Percentiles rank a stretch among this genome's conserved stretches.
phyloP scores from a whole-genome alignment of 2,113 vertebrate species.

The Cacatua alba region DNA sequence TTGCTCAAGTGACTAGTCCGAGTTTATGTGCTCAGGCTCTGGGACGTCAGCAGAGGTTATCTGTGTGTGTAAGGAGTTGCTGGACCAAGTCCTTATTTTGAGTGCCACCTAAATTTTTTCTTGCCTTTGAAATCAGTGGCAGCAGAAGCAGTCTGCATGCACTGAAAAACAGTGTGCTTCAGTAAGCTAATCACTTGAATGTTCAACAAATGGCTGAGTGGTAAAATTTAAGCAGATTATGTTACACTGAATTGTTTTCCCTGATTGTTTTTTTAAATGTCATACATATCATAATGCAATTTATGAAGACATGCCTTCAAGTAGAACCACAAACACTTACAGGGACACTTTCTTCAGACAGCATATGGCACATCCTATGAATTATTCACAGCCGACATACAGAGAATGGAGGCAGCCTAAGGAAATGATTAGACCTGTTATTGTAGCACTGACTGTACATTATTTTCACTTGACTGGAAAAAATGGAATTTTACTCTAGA shows the following conservation, averaged over 20 bases:
- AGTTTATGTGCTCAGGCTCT: not conserved
- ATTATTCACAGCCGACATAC: conserved; percentile 67
- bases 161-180: not conserved
- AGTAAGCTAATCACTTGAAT: conserved; percentile 38
- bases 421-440: conserved; percentile 42
- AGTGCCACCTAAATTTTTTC: not conserved
- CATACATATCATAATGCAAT: conserved; percentile 41
- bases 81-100: not conserved
- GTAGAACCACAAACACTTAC: conserved; percentile 34
- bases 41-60: not conserved
- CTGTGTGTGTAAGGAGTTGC: not conserved
- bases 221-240: conserved; percentile 54
- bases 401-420: conserved; percentile 48
- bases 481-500: conserved; percentile 16
- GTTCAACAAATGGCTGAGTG: conserved; percentile 51
- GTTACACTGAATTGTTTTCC: conserved; percentile 62
- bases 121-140: conserved; percentile 58
- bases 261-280: conserved; percentile 39
- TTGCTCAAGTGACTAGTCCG: not conserved
- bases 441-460: not conserved
- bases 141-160: not conserved
- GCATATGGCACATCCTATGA: conserved; percentile 67
- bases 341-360: conserved; percentile 45
- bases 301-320: conserved; percentile 23
- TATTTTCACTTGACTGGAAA: conserved; percentile 37